Conservation (phyloP, 2,888 invertebrate genomes). For the Conchocele bisecta region DNA sequence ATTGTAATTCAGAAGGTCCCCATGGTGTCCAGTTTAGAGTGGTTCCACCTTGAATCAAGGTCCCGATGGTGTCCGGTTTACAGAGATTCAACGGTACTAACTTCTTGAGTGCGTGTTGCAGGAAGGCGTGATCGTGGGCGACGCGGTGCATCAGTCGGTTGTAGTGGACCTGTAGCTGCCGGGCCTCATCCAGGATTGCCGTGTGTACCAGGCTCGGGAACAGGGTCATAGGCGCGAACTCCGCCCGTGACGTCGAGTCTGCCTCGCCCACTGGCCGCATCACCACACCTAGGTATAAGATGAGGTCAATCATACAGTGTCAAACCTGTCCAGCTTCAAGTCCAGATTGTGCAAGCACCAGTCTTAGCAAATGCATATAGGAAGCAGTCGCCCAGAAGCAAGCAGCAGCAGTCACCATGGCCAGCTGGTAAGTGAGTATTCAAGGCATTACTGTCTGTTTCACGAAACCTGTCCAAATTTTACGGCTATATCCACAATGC, state of each 20-base stretch:
- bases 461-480: no score
- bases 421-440: no score
- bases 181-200: conserved; percentile 89
- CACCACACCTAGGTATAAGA: conserved; percentile 55
- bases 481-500: no score
- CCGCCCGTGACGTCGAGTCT: conserved; percentile 40
- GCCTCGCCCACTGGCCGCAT: conserved; percentile 53
- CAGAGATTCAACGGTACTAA: conserved; percentile 71
- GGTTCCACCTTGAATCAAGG: not conserved
- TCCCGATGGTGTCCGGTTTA: not conserved
- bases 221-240: conserved; percentile 75
- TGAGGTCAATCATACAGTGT: no score
- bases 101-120: conserved; percentile 88
- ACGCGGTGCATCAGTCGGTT: conserved; percentile 93
- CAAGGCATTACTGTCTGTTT: no score
- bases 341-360: no score
- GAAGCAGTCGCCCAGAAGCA: no score
- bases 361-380: no score
- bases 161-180: conserved; percentile 88
- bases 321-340: not conserved
- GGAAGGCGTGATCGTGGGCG: conserved; percentile 91
- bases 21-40: not conserved
- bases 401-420: no score
- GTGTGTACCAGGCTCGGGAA: conserved; percentile 89
- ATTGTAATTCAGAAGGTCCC: no score